Evolutionary conservation across 2,113 vertebrate species (phyloP).

Genomic region (Enhydra lutris): DNA sequence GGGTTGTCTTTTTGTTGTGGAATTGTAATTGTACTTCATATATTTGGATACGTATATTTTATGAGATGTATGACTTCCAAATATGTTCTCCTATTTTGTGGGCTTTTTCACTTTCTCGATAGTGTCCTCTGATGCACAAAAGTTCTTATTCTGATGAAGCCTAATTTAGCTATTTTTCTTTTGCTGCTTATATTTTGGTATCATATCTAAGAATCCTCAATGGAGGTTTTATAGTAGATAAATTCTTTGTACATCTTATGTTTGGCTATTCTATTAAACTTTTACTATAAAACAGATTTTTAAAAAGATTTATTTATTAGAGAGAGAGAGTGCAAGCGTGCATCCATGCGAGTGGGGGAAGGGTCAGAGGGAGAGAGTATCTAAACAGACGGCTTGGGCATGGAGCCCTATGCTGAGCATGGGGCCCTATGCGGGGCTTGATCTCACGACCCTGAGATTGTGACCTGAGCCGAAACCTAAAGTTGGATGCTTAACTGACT

Average conservation of each 20-base stretch:
- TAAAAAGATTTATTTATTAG: neutral
- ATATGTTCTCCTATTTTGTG: neutral
- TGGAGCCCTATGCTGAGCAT: no score
- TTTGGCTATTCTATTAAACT: slow-evolving; percentile 27
- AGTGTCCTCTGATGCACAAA: neutral
- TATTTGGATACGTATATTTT: neutral
- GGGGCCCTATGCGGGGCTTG: no score
- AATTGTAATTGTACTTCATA: neutral
- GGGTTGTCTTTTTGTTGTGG: slow-evolving; percentile 9
- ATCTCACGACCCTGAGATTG: no score
- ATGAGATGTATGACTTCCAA: neutral
- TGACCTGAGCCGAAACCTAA: no score
- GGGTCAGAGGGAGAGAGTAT: no score
- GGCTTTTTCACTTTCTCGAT: slow-evolving; percentile 3
- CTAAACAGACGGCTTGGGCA: no score
- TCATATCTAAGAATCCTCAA: slow-evolving; percentile 5
- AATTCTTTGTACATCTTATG: neutral
- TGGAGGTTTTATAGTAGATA: neutral
- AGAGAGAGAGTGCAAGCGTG: no score
- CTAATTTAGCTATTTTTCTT: neutral
- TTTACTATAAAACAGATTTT: slow-evolving; percentile 37
- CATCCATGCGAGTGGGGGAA: no score
- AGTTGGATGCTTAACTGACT: no score
- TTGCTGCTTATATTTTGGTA: neutral
- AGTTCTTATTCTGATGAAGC: slow-evolving; percentile 11